These are phyloP conservation scores for Proteles cristata DNA, from an alignment of 2,113 vertebrate species.

Conservation along the genomic window DNA sequence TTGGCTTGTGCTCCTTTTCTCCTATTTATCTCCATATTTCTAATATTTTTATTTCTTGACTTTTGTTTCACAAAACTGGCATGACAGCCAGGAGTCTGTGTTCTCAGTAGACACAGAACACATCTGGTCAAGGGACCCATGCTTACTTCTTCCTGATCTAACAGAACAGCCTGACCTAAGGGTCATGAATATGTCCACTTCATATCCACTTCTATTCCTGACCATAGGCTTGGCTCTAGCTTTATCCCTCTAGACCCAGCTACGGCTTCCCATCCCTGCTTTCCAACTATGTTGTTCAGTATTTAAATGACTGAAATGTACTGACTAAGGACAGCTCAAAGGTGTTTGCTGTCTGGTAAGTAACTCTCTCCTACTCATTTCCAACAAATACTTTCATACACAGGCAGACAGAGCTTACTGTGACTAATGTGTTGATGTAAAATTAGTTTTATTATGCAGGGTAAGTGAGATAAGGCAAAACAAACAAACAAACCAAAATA, in stretches of 20 bases:
- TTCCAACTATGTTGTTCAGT: neutral
- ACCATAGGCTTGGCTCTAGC: neutral
- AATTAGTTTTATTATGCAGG: neutral
- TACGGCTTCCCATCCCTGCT: neutral
- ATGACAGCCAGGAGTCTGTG: neutral
- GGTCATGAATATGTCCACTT: neutral
- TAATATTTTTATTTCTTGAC: slow-evolving; percentile 8
- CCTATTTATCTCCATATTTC: neutral
- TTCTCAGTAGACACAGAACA: neutral
- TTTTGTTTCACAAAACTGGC: neutral
- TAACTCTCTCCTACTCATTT: neutral
- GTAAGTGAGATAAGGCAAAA: neutral
- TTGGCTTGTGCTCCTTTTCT: neutral
- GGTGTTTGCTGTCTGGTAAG: neutral
- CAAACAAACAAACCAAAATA: neutral
- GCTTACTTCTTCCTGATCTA: neutral
- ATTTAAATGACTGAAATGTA: neutral
- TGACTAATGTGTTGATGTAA: neutral
- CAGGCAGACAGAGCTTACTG: neutral
- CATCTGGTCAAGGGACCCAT: neutral
- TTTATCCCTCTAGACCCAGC: neutral
- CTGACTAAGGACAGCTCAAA: neutral
- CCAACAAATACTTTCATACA: neutral
- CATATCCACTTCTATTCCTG: neutral
- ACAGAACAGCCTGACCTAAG: neutral